Evolutionary conservation across 2,797 vertebrate species (phyloP), one percentile per base, ranked within the genome.

Genomic region (Liparis tanakae): DNA sequence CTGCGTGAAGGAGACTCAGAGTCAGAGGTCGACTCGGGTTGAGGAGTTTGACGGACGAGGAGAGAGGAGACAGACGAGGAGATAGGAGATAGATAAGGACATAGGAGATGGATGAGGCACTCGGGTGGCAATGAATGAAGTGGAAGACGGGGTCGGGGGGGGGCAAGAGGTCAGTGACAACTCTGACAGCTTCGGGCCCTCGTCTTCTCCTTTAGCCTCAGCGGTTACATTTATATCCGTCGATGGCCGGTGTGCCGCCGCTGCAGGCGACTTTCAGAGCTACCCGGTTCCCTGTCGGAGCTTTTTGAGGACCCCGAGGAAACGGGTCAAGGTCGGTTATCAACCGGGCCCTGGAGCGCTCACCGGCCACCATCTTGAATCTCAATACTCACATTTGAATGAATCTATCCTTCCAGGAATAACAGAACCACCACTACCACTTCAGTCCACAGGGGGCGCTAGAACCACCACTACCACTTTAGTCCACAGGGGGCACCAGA

Each of bases 201-300:
- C 22, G 58, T 79, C 55, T 57, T 10, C 64, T 76, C 81, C 73
- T 83, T 62, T 79, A 67, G 70, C 61, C 50, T 30, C 65, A 5
- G 44, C 64, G 85, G 85, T 70, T 86, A 90, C 81, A 89, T 93
- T 88, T 89, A 90, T 91, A 89, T 73, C 60, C 61, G 75, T 77
- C 69, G 86, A 75, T 68, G 5, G 37, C 79, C 84, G 76, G n/a
- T 48, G 76, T 59, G 57, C 75, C 18, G 50, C 65, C 65, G 17
- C 14, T 44, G 73, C 67, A 39, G 77, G 72, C 9, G 25, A 22
- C 25, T 6, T 30, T n/a, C 33, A 22, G 43, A 34, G 67, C 58
- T 9, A 20, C 56, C 51, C 51, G 10, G 66, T 55, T 44, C 22
- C 18, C 20, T 13, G 7, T 64, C 36, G 14, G 15, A 33, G 10